Conservation (phyloP, 2,888 invertebrate species). For the Tinea trinotella region DNA sequence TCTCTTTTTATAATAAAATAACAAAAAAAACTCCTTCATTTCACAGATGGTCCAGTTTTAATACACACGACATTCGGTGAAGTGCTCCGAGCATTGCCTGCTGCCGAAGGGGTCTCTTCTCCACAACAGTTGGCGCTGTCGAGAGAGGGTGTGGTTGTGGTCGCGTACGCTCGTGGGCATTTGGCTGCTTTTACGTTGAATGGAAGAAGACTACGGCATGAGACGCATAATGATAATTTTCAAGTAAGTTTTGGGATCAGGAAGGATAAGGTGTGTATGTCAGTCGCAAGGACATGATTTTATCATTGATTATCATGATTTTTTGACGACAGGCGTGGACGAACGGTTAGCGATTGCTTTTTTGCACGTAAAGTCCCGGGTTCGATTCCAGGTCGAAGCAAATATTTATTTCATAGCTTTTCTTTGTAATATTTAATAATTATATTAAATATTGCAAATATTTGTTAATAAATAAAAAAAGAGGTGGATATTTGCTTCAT, state of each 20-base stretch:
- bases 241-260: constrained; percentile 73
- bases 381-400: not conserved
- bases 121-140: constrained; percentile 95
- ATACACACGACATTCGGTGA: constrained; percentile 99
- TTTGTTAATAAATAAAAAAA: too few relatives aligned
- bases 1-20: too few relatives aligned
- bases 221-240: constrained; percentile 95
- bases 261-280: too few relatives aligned
- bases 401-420: not conserved
- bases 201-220: constrained; percentile 89
- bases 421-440: not conserved
- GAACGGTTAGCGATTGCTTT: too few relatives aligned
- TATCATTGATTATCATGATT: too few relatives aligned
- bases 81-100: constrained; percentile 89
- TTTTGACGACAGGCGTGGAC: too few relatives aligned
- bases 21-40: not conserved
- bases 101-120: constrained; percentile 78
- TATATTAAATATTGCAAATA: too few relatives aligned
- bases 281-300: too few relatives aligned
- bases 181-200: constrained; percentile 96
- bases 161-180: constrained; percentile 92
- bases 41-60: constrained; percentile 92
- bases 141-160: constrained; percentile 95
- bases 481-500: too few relatives aligned
- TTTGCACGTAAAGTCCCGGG: too few relatives aligned